Evolutionary conservation across 2,888 invertebrate genomes (phyloP).

Genomic region (Dioctria linearis): DNA sequence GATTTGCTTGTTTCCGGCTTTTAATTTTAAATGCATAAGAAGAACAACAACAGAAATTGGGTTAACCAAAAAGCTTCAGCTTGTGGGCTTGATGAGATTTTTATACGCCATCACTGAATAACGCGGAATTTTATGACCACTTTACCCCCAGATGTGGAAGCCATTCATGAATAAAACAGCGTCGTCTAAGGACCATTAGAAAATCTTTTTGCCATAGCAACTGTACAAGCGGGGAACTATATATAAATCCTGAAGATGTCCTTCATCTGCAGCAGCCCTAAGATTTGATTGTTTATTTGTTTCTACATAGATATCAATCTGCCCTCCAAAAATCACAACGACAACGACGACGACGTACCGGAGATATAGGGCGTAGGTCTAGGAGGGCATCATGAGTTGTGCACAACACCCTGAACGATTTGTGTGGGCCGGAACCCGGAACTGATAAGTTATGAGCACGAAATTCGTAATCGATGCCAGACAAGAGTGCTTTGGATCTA

Average conservation of each 20-base stretch:
- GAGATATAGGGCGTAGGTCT: slow-evolving; percentile 16
- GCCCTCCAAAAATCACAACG: slow-evolving; percentile 17
- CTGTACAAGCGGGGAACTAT: background rate
- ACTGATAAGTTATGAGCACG: slow-evolving; percentile 31
- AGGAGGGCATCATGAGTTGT: slow-evolving; percentile 19
- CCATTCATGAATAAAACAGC: slow-evolving; percentile 48
- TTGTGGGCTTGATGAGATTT: slow-evolving; percentile 30
- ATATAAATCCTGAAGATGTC: background rate
- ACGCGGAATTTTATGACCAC: slow-evolving; percentile 26
- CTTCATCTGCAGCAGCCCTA: background rate
- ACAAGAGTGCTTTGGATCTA: slow-evolving; percentile 12
- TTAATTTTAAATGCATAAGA: slow-evolving; percentile 37
- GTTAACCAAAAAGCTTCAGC: slow-evolving; percentile 29
- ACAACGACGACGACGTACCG: background rate
- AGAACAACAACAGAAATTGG: slow-evolving; percentile 48
- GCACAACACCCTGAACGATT: background rate
- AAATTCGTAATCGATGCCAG: slow-evolving; percentile 38
- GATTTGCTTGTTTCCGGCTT: slow-evolving; percentile 22
- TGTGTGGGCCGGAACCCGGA: background rate
- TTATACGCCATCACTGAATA: slow-evolving; percentile 42
- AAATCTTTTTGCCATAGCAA: slow-evolving; percentile 3
- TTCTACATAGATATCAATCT: slow-evolving; percentile 29
- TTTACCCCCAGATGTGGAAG: background rate
- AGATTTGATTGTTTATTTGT: slow-evolving; percentile 51
- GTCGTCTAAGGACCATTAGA: slow-evolving; percentile 40